Percentiles rank a stretch among this genome's conserved stretches.
These are phyloP conservation scores for Kradibia gibbosae DNA, from an alignment of 1,140 invertebrate genomes.

Conservation along the genomic window DNA sequence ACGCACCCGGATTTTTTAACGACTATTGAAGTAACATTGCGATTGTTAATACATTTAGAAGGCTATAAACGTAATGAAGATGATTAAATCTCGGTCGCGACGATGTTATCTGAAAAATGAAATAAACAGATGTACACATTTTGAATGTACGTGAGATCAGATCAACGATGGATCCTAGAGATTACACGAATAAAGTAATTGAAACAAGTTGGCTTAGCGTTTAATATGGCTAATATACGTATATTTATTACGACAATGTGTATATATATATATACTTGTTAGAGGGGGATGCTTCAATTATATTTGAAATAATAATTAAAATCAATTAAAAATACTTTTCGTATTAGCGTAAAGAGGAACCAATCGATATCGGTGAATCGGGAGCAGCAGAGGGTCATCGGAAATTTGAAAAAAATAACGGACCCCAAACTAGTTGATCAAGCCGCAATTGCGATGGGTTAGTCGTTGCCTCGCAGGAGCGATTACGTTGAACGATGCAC, in stretches of 20 bases:
- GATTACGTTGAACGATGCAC: neutral
- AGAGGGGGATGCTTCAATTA: no score
- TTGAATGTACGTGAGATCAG: neutral
- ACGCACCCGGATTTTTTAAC: no score
- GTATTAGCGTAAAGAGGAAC: neutral
- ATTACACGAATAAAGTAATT: conserved; percentile 6
- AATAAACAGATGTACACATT: neutral
- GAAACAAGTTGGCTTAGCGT: neutral
- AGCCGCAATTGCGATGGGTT: neutral
- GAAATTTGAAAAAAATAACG: neutral
- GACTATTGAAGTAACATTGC: neutral
- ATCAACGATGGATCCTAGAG: neutral
- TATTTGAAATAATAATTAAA: no score
- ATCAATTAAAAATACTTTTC: no score
- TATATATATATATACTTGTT: no score
- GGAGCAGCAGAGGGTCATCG: no score
- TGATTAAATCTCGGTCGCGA: neutral
- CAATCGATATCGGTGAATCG: no score
- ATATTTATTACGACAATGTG: neutral
- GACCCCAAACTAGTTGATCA: neutral
- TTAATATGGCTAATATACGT: neutral
- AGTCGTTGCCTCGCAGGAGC: neutral
- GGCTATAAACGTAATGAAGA: neutral
- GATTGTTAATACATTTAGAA: neutral
- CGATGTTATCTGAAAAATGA: neutral